These are phyloP conservation scores for Megamerina dolium DNA, from an alignment of 2,888 invertebrate species.

Conservation along the genomic window DNA sequence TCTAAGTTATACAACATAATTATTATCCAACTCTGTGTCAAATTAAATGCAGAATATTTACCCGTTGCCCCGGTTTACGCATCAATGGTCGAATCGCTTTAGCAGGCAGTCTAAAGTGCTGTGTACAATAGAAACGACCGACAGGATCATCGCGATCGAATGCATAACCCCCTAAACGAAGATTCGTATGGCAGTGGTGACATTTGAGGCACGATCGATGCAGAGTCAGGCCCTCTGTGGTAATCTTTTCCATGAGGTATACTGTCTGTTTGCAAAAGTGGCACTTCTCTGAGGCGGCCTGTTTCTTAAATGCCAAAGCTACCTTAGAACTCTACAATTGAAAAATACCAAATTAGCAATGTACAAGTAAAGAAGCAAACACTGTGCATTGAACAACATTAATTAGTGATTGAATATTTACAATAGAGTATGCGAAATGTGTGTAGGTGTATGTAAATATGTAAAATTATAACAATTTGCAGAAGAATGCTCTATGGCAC, in stretches of 20 bases:
- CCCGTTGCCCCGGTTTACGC: constrained; percentile 32
- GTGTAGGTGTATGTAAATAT: too few species aligned
- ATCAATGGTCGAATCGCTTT: constrained; percentile 47
- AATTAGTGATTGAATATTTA: too few species aligned
- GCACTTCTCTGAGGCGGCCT: constrained; percentile 68
- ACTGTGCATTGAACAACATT: too few species aligned
- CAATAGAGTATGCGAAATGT: too few species aligned
- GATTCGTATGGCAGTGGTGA: constrained; percentile 80
- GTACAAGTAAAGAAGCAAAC: too few species aligned
- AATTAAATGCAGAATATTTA: constrained; percentile 13
- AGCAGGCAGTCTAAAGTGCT: constrained; percentile 64
- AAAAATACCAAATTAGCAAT: too few species aligned
- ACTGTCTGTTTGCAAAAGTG: constrained; percentile 88
- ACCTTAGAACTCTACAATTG: constrained; percentile 54
- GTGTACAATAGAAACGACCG: constrained; percentile 68
- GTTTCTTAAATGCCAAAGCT: constrained; percentile 57
- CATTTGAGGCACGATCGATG: constrained; percentile 93
- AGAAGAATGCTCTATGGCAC: too few species aligned
- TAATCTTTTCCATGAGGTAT: constrained; percentile 87
- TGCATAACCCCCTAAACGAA: constrained; percentile 70
- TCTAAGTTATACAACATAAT: constrained; percentile 16
- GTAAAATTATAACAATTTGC: too few species aligned
- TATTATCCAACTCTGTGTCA: too few species aligned
- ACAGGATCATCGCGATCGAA: constrained; percentile 65
- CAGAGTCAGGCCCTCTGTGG: constrained; percentile 83